Evolutionary conservation across 2,797 vertebrate genomes (phyloP).

Genomic region (Periparus ater): DNA sequence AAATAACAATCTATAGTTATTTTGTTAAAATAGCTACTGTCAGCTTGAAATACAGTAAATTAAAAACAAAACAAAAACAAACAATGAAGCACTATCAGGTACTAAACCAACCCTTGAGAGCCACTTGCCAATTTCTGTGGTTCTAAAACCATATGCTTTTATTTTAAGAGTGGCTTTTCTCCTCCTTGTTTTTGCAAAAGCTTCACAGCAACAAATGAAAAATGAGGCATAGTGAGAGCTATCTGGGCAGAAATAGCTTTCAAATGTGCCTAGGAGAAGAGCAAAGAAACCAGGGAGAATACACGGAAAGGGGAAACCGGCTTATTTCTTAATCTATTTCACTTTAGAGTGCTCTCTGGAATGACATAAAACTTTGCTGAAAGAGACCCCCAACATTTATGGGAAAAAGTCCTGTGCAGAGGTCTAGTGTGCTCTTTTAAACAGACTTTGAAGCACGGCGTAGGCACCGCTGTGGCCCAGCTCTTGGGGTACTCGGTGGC

Average conservation of each 20-base stretch:
- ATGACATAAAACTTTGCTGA: background rate
- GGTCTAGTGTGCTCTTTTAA: background rate
- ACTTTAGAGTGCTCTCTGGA: background rate
- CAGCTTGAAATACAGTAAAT: conserved; percentile 16
- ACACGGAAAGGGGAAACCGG: background rate
- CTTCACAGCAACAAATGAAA: background rate
- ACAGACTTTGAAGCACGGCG: background rate
- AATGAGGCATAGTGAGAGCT: background rate
- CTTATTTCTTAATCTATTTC: conserved; percentile 3
- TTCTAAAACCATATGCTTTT: conserved; percentile 25
- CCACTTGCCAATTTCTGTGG: conserved; percentile 1
- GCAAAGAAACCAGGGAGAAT: background rate
- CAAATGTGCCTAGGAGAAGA: background rate
- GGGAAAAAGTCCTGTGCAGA: background rate
- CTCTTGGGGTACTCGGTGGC: background rate
- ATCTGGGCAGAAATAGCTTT: conserved; percentile 2
- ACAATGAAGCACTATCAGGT: conserved; percentile 25
- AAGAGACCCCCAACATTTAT: background rate
- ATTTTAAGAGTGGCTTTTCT: conserved; percentile 3
- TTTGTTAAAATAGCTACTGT: conserved; percentile 22
- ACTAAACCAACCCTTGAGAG: background rate
- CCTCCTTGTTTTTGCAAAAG: background rate
- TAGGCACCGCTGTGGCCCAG: background rate
- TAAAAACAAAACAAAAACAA: conserved; percentile 25
- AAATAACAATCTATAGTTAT: conserved; percentile 3